Conservation (phyloP, 2,888 invertebrate species). For the Periphyllus acericola region DNA sequence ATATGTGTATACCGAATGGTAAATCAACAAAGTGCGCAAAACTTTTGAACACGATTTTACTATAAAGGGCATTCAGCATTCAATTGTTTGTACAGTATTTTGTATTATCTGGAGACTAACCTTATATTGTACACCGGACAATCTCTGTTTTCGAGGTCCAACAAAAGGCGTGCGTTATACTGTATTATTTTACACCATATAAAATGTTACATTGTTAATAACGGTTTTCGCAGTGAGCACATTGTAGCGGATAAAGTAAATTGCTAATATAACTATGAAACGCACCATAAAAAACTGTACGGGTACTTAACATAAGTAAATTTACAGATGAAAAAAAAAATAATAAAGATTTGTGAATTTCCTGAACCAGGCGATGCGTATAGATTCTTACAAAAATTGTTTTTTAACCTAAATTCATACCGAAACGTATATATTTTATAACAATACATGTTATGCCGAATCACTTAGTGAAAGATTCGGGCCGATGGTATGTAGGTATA, state of each 20-base stretch:
- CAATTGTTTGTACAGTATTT: slow-evolving; percentile 12
- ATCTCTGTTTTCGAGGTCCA: not conserved
- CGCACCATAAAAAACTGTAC: too few species aligned
- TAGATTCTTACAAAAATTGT: not conserved
- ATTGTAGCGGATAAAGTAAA: too few species aligned
- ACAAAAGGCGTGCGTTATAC: not conserved
- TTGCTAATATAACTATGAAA: too few species aligned
- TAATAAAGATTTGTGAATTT: too few species aligned
- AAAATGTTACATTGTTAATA: not conserved
- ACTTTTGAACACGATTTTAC: not conserved
- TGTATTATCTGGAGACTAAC: not conserved
- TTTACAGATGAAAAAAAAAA: not conserved
- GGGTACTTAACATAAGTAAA: not conserved
- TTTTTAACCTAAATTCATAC: not conserved
- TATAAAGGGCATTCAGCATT: slow-evolving; percentile 1
- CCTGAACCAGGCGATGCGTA: not conserved
- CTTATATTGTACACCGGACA: not conserved
- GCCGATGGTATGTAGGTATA: not conserved
- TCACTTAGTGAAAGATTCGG: not conserved
- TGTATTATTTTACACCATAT: not conserved
- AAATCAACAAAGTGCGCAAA: slow-evolving; percentile 6
- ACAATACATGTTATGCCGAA: not conserved
- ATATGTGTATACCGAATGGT: not conserved
- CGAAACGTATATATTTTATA: not conserved
- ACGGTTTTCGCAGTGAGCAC: too few species aligned